Evolutionary conservation across 2,888 invertebrate species (phyloP), one percentile per base, ranked within the genome.

Genomic region (Drosophila dives): DNA sequence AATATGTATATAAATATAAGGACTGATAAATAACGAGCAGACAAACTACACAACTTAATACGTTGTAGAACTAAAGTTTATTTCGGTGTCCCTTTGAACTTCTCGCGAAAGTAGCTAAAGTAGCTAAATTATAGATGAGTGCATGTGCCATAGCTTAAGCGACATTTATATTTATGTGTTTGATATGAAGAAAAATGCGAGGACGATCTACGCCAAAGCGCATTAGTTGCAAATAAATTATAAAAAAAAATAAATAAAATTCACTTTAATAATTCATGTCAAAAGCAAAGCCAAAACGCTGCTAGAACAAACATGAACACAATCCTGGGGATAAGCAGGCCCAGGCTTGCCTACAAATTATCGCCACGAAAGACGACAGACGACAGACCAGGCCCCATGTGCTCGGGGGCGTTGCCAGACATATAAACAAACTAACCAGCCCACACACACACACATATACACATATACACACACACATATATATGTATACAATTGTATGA

Each of bases 191-290:
- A 77, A 60, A 80, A 77, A 80, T 80, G 80, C 38, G 59, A 60
- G 69, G 78, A 61, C 78, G 79, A 78, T 78, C 80, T 80, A 64
- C 75, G 74, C 80, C 71, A 71, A 62, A 78, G 76, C 77, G 73
- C 81, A 85, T 87, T 85, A 81, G 81, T 81, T 84, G 73, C 81
- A 72, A 70, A 81, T 85, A 85, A 87, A 86, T 86, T 82, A 77
- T 81, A 74, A 73, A 75, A 72, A 80, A 55, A 26, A 51, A 32
- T 8, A 77, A 87, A 85, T 81, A 71, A 88, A 84, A 84, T 80
- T 77, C 77, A 82, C 76, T 86, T 84, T 77, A 88, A 88, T 86
- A 84, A 81, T 86, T 89, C 72, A 84, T 81, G 80, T 60, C 72
- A 62, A 59, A 72, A 59, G 68, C 68, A 65, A 65, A 79, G 76